Percentiles rank a stretch among this genome's conserved stretches.
Evolutionary conservation across 2,888 invertebrate genomes (phyloP).

Genomic region (Drosophila sordidapex): DNA sequence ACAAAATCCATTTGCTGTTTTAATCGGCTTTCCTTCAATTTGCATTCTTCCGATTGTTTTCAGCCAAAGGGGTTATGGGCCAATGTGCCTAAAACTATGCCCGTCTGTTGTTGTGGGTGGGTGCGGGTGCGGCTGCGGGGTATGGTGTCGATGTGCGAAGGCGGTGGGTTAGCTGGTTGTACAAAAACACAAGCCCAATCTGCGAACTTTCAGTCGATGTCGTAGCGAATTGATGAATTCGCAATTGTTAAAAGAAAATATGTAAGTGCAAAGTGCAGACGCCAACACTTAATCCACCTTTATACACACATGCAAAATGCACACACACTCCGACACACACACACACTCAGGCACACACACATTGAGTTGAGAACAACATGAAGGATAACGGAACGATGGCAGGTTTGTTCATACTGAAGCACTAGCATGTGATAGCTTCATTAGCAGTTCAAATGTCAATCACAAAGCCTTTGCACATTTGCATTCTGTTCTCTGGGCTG

Average conservation of each 20-base stretch:
- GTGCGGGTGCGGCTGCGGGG: no score
- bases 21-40: slow-evolving; percentile 64
- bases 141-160: no score
- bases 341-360: neutral
- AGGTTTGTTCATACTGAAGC: slow-evolving; percentile 23
- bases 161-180: neutral
- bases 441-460: slow-evolving; percentile 65
- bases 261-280: slow-evolving; percentile 61
- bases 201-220: slow-evolving; percentile 13
- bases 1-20: slow-evolving; percentile 65
- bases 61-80: neutral
- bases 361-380: neutral
- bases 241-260: slow-evolving; percentile 65
- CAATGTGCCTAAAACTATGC: slow-evolving; percentile 4
- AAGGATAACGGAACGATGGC: slow-evolving; percentile 1
- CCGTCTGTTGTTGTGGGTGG: neutral
- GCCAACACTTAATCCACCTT: slow-evolving; percentile 9
- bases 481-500: slow-evolving; percentile 5
- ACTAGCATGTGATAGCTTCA: slow-evolving; percentile 55
- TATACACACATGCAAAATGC: neutral
- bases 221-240: slow-evolving; percentile 33
- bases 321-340: neutral
- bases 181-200: slow-evolving; percentile 22
- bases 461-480: slow-evolving; percentile 37
- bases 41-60: slow-evolving; percentile 68